Evolutionary conservation across 2,888 invertebrate species (phyloP).

Genomic region (Fragum sueziense): DNA sequence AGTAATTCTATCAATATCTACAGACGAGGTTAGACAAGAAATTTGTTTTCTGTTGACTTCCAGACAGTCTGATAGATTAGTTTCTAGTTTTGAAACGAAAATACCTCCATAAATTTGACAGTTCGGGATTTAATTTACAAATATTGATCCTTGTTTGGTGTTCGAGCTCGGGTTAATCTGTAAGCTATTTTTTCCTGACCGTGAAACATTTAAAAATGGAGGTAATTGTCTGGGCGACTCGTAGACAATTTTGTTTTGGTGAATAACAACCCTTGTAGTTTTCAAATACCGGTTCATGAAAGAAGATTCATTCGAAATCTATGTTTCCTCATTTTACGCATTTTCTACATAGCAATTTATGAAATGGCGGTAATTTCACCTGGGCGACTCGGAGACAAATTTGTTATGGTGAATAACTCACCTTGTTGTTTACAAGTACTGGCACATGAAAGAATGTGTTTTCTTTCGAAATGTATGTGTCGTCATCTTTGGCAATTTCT

Average conservation of each 20-base stretch:
- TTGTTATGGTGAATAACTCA: no score
- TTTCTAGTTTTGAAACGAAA: conserved; percentile 58
- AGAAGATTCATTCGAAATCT: no score
- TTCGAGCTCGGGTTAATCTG: conserved; percentile 58
- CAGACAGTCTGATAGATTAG: conserved; percentile 61
- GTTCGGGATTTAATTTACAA: conserved; percentile 57
- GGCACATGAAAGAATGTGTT: no score
- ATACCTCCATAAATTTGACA: conserved; percentile 63
- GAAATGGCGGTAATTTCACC: no score
- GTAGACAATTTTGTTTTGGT: background rate
- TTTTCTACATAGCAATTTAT: no score
- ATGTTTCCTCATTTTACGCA: no score
- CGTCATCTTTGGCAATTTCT: no score
- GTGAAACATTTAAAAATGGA: background rate
- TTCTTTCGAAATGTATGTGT: no score
- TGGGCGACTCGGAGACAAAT: no score
- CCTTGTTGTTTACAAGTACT: no score
- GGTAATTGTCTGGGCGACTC: conserved; percentile 22
- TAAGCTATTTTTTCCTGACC: conserved; percentile 45
- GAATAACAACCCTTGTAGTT: no score
- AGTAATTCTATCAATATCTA: conserved; percentile 46
- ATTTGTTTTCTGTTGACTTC: conserved; percentile 39
- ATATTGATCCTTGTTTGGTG: conserved; percentile 62
- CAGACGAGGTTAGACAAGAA: conserved; percentile 51
- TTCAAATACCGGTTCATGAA: no score